These are phyloP conservation scores for Drosophila asahinai DNA, from an alignment of 1,140 invertebrate species.

Conservation along the genomic window DNA sequence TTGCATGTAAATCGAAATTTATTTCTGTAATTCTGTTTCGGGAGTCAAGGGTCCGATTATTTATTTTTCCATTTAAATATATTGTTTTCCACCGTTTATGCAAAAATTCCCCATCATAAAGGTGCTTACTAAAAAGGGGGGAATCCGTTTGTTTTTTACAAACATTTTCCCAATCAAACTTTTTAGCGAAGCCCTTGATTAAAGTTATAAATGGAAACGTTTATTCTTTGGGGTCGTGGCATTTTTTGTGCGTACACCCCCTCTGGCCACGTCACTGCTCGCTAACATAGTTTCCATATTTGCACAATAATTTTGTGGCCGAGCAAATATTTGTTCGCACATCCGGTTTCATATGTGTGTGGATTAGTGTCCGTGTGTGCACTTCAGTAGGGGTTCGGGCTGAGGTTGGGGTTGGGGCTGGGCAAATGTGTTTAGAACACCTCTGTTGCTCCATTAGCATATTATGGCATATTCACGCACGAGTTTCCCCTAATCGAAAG, in stretches of 20 bases:
- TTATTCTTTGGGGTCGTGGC: slow-evolving; percentile 2
- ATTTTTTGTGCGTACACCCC: no score
- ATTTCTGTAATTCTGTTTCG: background rate
- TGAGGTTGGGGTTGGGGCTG: background rate
- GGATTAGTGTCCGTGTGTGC: slow-evolving; percentile 21
- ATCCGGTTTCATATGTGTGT: slow-evolving; percentile 39
- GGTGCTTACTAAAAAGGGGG: background rate
- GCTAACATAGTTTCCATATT: slow-evolving; percentile 74
- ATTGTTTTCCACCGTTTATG: slow-evolving; percentile 38
- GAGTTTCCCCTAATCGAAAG: slow-evolving; percentile 55
- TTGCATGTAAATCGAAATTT: slow-evolving; percentile 10
- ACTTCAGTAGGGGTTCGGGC: slow-evolving; percentile 9
- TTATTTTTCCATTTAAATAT: slow-evolving; percentile 12
- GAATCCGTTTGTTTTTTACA: background rate
- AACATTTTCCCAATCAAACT: slow-evolving; percentile 22
- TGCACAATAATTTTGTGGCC: slow-evolving; percentile 78
- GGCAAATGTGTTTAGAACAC: slow-evolving; percentile 63
- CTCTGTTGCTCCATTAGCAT: slow-evolving; percentile 65
- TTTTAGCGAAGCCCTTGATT: slow-evolving; percentile 18
- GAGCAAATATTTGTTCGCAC: slow-evolving; percentile 78
- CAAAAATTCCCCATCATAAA: slow-evolving; percentile 42
- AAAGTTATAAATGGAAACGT: slow-evolving; percentile 23
- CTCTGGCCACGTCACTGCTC: slow-evolving; percentile 8
- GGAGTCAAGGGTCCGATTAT: slow-evolving; percentile 1
- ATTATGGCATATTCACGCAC: slow-evolving; percentile 70